Evolutionary conservation across 2,888 invertebrate species (phyloP).

Genomic region (Lochmaea capreae): DNA sequence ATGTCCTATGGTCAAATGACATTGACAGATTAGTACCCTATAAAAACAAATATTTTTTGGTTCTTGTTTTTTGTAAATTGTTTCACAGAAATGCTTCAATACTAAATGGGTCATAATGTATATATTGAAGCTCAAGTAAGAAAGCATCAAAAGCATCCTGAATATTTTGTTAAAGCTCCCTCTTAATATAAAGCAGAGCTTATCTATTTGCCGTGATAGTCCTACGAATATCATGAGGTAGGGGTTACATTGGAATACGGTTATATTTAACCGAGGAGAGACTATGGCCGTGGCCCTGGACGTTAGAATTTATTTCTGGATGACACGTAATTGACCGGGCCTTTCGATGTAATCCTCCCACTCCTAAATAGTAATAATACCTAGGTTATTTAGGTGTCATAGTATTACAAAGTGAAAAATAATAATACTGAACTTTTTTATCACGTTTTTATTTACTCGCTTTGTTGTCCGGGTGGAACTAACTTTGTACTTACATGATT

Average conservation of each 20-base stretch:
- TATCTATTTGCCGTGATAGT: slow-evolving; percentile 43
- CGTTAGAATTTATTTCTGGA: slow-evolving; percentile 55
- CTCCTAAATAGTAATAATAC: slow-evolving; percentile 35
- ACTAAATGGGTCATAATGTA: too few relatives aligned
- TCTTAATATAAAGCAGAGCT: not conserved
- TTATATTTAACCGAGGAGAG: slow-evolving; percentile 50
- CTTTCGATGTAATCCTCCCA: slow-evolving; percentile 28
- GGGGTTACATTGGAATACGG: slow-evolving; percentile 48
- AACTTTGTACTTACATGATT: too few relatives aligned
- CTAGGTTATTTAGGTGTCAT: slow-evolving; percentile 9
- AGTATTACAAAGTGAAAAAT: not conserved
- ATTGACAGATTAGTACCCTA: too few relatives aligned
- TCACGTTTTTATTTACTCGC: too few relatives aligned
- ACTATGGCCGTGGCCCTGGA: slow-evolving; percentile 58
- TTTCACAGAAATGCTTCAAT: too few relatives aligned
- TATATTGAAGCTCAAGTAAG: too few relatives aligned
- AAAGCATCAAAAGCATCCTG: not conserved
- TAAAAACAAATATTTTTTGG: too few relatives aligned
- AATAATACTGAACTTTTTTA: not conserved
- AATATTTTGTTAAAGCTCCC: not conserved
- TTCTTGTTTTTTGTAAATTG: too few relatives aligned
- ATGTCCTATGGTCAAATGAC: too few relatives aligned
- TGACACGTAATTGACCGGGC: slow-evolving; percentile 49
- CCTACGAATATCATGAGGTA: slow-evolving; percentile 17
- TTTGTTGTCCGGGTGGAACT: too few relatives aligned